Evolutionary conservation across 1,140 invertebrate genomes (phyloP), one percentile per base, ranked within the genome.

Genomic region (Nomia melanderi): DNA sequence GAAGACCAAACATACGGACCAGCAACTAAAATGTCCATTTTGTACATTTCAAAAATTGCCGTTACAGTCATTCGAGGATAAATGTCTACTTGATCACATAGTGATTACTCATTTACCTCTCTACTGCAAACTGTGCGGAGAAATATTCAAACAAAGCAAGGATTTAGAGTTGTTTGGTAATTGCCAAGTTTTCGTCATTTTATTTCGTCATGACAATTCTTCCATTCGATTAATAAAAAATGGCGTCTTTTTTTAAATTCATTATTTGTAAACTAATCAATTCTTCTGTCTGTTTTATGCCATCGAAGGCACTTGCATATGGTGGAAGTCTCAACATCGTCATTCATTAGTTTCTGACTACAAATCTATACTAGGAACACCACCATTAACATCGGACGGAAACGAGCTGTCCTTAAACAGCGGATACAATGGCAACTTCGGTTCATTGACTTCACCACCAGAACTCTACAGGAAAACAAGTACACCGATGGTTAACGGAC

Each of bases 391-490:
- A 11, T 47, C 5, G 23, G 73, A 72, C 20, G 67, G 14, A 56
- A 64, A 56, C 2, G 77, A 54, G 25, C 69, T 12, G 23, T 69
- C 69, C 9, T 69, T 70, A 12, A 79, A 66, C 1, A 62, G 29
- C 11, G 66, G 83, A 11, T 76, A 50, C 50, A 83, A 75, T 56
- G 31, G 25, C 3, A 85, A 79, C 14, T 82, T 84, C 1, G 53
- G 23, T 2, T 39, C 44, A 31, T 31, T 82, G n/a, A 87, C 81
- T 0, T 88, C 83, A 1, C 85, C 87, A 0, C 85, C 80, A 3
- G 85, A 85, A 41, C 62, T 88, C 17, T 64, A 74, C 8, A 79
- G 87, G 23, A 79, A 84, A 20, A 89, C 88, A 0, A 89, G 88
- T 23, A 89, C 88, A 1, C 88, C 88, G 1, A 88, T 88, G 84